Conservation (phyloP, 2,113 vertebrate species). For the Poeciliopsis turrubarensis region DNA sequence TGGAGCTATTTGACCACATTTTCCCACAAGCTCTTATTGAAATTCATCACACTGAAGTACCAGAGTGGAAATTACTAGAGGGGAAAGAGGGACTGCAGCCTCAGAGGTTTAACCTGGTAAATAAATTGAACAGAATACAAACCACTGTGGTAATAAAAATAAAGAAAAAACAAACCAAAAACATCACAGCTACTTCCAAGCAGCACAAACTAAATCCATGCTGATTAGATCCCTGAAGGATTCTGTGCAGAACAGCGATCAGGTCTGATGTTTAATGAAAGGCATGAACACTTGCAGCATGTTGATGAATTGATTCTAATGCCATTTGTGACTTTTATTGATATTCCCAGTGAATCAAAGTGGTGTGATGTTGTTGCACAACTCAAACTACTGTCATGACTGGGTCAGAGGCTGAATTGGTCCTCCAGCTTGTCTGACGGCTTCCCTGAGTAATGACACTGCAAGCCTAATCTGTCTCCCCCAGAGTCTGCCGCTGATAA, state of each 20-base stretch:
- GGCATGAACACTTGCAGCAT: slow-evolving; percentile 2
- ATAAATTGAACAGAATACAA: slow-evolving; percentile 3
- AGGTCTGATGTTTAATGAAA: slow-evolving; percentile 27
- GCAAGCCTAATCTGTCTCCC: slow-evolving; percentile 54
- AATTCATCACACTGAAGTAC: slow-evolving; percentile 41
- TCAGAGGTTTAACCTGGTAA: slow-evolving; percentile 7
- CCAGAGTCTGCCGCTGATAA: slow-evolving; percentile 30
- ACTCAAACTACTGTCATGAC: slow-evolving; percentile 43
- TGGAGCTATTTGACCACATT: neutral
- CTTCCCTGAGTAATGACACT: slow-evolving; percentile 62
- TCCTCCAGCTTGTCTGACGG: slow-evolving; percentile 24
- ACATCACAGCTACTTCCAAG: neutral
- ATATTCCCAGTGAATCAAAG: slow-evolving; percentile 38
- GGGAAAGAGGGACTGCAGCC: neutral
- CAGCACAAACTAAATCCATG: neutral
- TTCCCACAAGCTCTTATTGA: slow-evolving; percentile 37
- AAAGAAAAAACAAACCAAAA: neutral
- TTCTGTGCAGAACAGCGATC: slow-evolving; percentile 4
- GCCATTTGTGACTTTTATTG: slow-evolving; percentile 36
- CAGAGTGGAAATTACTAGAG: neutral
- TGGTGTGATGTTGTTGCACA: slow-evolving; percentile 39
- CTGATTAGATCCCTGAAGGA: slow-evolving; percentile 8
- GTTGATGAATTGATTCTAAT: slow-evolving; percentile 22
- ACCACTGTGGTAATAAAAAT: neutral
- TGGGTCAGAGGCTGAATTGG: slow-evolving; percentile 51